Base-by-base conservation (phyloP, 2,888 invertebrate species). In the Portevinia maculata region DNA sequence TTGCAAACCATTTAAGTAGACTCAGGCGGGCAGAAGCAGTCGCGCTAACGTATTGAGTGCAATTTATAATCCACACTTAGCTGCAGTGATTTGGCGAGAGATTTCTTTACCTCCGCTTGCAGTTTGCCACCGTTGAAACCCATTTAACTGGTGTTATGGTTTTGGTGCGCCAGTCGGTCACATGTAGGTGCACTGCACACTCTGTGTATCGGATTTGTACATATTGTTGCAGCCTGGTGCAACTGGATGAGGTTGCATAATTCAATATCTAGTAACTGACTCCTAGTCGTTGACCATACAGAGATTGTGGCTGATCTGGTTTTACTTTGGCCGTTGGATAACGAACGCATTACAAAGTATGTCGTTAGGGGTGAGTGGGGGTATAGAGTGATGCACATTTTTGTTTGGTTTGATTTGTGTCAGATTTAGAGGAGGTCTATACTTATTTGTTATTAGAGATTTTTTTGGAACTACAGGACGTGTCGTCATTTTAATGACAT, bases 211-310 rank as follows among this genome's bases (percentile, higher is more conserved):
- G 73, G 71, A 71, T 62, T 73, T 2, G 11, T 6, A 41, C n/a
- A n/a, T 50, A 8, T 8, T 34, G 19, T 34, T 62, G 39, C 32
- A 62, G 53, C 39, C 13, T 39, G 39, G 13, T 57, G 32, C 64
- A 71, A 24, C 52, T 59, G 60, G 52, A 73, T 32, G 24, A 2
- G 21, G 67, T 79, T 73, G 73, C 65, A 79, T 67, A 79, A 79
- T 73, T 53, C 59, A 41, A 46, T 15, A 79, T 53, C 37, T 53
- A 60, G 59, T 59, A 59, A 64, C 46, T 46, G 62, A 52, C 19
- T 71, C 73, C 73, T 79, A 79, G 79, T 73, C 71, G 60, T 67
- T 79, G 79, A 73, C 67, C 73, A 79, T 79, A 73, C 60, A 53
- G 65, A 44, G 59, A 30, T 13, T 46, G 59, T 34, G 24, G 79